These are phyloP conservation scores for Malurus elegans DNA, from an alignment of 2,113 vertebrate genomes.

Conservation along the genomic window DNA sequence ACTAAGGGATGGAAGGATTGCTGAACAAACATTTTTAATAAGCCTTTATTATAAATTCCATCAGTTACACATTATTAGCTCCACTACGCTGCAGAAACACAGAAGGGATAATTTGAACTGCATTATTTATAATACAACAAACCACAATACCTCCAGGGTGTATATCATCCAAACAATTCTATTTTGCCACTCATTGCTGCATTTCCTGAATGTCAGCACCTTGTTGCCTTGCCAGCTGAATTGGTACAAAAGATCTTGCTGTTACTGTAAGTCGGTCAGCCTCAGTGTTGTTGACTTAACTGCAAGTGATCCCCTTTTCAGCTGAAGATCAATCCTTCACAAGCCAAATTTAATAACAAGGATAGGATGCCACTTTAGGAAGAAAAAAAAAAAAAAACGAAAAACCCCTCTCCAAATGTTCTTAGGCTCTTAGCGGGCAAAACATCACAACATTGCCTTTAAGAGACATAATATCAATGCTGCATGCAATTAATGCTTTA, in stretches of 20 bases:
- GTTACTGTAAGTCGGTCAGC: background rate
- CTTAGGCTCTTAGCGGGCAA: background rate
- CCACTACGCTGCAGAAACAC: constrained; percentile 29
- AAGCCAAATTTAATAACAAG: background rate
- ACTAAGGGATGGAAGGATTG: constrained; percentile 34
- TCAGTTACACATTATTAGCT: constrained; percentile 71
- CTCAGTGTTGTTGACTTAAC: background rate
- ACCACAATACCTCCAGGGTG: constrained; percentile 19
- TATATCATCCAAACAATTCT: constrained; percentile 6
- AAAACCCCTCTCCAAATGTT: background rate
- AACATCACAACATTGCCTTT: background rate
- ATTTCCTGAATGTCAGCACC: constrained; percentile 43
- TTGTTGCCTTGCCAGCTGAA: background rate
- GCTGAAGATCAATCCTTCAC: background rate
- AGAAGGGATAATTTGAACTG: constrained; percentile 21
- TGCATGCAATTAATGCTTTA: background rate
- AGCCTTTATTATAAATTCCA: constrained; percentile 71
- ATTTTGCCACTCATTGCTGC: background rate
- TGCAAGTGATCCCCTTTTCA: background rate
- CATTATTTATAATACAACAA: constrained; percentile 62
- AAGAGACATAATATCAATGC: background rate
- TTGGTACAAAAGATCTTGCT: background rate
- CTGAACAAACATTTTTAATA: constrained; percentile 71
- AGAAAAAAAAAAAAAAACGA: background rate
- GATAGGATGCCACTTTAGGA: background rate